Conservation (phyloP, 2,113 vertebrate species). For the Guaruba guarouba region DNA sequence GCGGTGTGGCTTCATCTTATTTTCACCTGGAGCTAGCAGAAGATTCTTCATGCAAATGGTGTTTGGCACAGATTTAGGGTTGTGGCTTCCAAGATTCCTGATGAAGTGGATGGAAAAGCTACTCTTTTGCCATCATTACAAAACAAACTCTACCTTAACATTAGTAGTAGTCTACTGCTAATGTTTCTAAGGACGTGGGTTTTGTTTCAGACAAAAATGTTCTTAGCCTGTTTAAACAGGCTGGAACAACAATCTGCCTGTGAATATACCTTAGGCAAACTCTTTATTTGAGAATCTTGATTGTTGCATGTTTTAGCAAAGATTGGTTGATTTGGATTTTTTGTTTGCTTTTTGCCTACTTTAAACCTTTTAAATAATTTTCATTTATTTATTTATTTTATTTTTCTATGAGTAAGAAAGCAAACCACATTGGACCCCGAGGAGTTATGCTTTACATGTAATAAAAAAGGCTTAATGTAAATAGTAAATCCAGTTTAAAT, state of each 20-base stretch:
- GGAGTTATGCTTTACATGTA: background rate
- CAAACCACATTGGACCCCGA: background rate
- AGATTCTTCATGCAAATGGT: background rate
- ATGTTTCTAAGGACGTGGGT: background rate
- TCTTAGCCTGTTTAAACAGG: background rate
- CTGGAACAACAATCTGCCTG: background rate
- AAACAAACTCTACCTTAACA: background rate
- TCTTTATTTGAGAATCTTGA: background rate
- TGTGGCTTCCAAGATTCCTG: slow-evolving; percentile 6
- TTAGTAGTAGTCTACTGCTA: background rate
- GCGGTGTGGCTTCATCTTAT: background rate
- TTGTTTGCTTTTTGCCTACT: background rate
- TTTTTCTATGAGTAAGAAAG: background rate
- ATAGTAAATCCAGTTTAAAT: background rate
- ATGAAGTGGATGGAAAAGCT: background rate
- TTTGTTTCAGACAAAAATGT: background rate
- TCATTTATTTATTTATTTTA: background rate
- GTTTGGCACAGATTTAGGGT: background rate
- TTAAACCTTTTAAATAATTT: background rate
- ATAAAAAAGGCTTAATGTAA: background rate
- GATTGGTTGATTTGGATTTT: background rate
- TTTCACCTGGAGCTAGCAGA: background rate
- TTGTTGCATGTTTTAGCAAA: background rate
- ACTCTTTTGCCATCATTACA: background rate
- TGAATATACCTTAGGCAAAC: background rate